These are phyloP conservation scores for Schizaphis graminum DNA, from an alignment of 2,888 invertebrate species.

Conservation along the genomic window DNA sequence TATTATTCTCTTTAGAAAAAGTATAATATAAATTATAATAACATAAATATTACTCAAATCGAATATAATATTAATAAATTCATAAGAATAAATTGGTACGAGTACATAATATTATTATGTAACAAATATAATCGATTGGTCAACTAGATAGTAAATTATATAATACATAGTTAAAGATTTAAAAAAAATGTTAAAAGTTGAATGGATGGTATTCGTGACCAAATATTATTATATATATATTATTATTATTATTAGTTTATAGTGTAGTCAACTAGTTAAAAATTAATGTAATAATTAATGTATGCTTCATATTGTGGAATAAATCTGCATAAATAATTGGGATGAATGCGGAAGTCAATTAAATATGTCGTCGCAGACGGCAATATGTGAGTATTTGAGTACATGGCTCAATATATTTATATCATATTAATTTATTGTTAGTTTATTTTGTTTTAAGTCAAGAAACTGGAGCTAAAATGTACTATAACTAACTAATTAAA, in stretches of 20 bases:
- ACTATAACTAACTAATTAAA: neutral
- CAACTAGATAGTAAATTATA: neutral
- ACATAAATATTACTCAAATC: neutral
- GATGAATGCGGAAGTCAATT: neutral
- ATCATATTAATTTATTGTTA: neutral
- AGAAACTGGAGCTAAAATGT: neutral
- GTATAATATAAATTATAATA: neutral
- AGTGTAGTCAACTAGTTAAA: neutral
- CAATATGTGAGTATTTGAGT: neutral
- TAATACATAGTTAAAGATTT: neutral
- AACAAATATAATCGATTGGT: neutral
- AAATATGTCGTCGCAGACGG: neutral
- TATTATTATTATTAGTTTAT: too few relatives aligned
- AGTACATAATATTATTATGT: neutral
- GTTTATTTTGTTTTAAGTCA: neutral
- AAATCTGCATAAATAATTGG: neutral
- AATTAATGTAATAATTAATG: neutral
- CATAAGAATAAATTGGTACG: neutral
- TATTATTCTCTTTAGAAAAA: neutral
- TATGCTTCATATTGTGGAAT: neutral
- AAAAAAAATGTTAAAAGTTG: neutral
- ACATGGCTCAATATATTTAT: neutral
- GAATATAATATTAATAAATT: neutral
- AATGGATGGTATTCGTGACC: neutral
- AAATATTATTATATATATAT: too few relatives aligned